Percentiles rank a stretch among this genome's conserved stretches.
phyloP scores from a whole-genome alignment of 2,113 vertebrate genomes.

The Cranoglanis bouderius region DNA sequence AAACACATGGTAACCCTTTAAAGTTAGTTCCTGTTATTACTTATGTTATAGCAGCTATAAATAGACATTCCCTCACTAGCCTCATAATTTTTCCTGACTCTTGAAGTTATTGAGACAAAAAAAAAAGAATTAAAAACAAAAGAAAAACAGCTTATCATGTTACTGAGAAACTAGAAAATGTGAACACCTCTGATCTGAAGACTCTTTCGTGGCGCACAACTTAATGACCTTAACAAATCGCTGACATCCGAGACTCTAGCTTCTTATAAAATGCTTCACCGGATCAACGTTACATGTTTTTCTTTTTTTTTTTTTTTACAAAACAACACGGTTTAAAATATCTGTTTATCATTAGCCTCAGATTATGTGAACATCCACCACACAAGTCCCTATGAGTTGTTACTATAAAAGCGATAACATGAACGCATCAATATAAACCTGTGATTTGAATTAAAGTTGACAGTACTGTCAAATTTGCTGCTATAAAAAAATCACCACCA shows the following conservation, averaged over 20 bases:
- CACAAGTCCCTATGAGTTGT: background rate
- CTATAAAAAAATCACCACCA: background rate
- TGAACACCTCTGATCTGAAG: background rate
- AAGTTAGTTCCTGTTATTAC: background rate
- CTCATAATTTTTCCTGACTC: too few relatives aligned
- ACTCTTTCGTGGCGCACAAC: background rate
- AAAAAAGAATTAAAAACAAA: background rate
- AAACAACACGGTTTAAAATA: background rate
- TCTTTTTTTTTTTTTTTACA: background rate
- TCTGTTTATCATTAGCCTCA: background rate
- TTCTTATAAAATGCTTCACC: background rate
- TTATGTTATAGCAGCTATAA: background rate
- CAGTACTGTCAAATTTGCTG: background rate
- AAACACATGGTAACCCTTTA: background rate
- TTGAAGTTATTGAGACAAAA: background rate
- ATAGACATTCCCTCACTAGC: background rate
- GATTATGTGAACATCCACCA: background rate
- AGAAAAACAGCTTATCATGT: background rate
- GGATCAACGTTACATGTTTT: background rate
- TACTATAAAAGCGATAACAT: background rate
- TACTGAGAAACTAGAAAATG: background rate
- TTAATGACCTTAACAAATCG: background rate
- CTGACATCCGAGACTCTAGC: background rate
- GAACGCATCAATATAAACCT: background rate
- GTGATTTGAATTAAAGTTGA: background rate